phyloP scores from a whole-genome alignment of 2,888 invertebrate species.

The Papilio gigon region DNA sequence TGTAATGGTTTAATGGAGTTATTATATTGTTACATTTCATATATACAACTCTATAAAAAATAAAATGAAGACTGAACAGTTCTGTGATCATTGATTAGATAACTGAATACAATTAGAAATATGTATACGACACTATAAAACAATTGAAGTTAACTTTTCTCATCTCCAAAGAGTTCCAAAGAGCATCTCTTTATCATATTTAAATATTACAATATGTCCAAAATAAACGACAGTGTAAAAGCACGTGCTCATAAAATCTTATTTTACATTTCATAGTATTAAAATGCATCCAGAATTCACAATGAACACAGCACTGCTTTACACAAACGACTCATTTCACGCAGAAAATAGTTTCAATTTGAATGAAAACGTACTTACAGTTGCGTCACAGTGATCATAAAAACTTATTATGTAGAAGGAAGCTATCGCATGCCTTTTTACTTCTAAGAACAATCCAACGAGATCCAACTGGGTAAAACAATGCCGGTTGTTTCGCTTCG shows the following conservation, averaged over 20 bases:
- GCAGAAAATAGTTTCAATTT: slow-evolving; percentile 48
- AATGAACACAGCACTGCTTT: slow-evolving; percentile 22
- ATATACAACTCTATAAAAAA: not conserved
- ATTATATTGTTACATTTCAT: slow-evolving; percentile 9
- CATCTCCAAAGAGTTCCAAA: not conserved
- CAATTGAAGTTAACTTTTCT: not conserved
- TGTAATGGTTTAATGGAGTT: slow-evolving; percentile 19
- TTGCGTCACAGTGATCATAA: slow-evolving; percentile 61
- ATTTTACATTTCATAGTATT: slow-evolving; percentile 23
- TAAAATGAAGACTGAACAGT: not conserved
- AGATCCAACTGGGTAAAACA: slow-evolving; percentile 52
- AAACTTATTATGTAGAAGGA: slow-evolving; percentile 60
- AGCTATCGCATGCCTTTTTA: slow-evolving; percentile 55
- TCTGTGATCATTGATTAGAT: not conserved
- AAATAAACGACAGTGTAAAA: slow-evolving; percentile 18
- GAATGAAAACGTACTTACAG: slow-evolving; percentile 54
- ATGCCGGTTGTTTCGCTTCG: slow-evolving; percentile 48
- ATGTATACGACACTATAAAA: not conserved
- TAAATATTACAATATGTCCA: slow-evolving; percentile 13
- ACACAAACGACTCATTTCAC: slow-evolving; percentile 45
- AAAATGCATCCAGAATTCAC: slow-evolving; percentile 22
- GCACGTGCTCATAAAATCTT: slow-evolving; percentile 23
- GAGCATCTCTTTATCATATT: not conserved
- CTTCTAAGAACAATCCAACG: slow-evolving; percentile 58
- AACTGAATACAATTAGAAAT: not conserved